Conservation (phyloP, 2,113 vertebrate genomes). For the Mus pahari region DNA sequence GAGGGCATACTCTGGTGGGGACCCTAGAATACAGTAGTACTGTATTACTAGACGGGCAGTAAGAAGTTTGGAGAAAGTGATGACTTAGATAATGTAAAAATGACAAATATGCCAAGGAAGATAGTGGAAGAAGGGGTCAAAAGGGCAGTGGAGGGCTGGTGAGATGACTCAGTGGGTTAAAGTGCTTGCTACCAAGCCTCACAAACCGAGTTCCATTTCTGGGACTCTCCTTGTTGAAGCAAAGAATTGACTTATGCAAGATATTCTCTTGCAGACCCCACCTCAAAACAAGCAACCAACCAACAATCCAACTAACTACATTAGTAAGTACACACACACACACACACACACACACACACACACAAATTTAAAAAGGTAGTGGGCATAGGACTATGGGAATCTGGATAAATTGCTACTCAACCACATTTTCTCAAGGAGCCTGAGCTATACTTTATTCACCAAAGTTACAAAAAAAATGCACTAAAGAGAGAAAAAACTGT, state of each 20-base stretch:
- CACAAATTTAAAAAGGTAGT: background rate
- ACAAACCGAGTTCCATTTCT: background rate
- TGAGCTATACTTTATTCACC: background rate
- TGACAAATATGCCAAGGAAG: background rate
- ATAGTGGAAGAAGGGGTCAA: background rate
- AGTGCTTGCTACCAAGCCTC: background rate
- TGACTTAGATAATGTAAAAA: background rate
- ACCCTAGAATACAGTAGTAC: background rate
- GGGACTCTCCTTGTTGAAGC: background rate
- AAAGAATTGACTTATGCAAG: background rate
- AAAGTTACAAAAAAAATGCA: background rate
- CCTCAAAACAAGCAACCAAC: too few relatives aligned
- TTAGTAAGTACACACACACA: background rate
- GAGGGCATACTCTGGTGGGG: too few relatives aligned
- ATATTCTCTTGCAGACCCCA: too few relatives aligned
- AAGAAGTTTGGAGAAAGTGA: background rate
- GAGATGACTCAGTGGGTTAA: background rate
- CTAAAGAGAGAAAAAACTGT: background rate
- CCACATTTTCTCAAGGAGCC: background rate
- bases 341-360: background rate
- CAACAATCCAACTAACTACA: background rate
- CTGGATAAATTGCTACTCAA: background rate
- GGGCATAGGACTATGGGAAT: background rate
- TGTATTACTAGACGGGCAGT: background rate
- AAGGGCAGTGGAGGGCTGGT: background rate